These are phyloP conservation scores for Drosophila obscura DNA, from an alignment of 1,140 invertebrate species.

Conservation along the genomic window DNA sequence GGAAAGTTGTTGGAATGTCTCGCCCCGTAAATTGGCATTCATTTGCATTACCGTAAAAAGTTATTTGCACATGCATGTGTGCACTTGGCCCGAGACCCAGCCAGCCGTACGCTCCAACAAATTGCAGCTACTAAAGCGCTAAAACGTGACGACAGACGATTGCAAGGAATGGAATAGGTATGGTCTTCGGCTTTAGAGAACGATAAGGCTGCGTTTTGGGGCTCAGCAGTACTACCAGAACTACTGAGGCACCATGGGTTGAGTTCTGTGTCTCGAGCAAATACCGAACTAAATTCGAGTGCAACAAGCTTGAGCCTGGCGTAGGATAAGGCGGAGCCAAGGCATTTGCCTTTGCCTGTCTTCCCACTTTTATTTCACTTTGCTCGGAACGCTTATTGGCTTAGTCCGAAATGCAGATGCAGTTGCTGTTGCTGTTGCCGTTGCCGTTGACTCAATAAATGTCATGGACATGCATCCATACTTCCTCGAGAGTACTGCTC, in stretches of 20 bases:
- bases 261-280: constrained; percentile 15
- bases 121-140: constrained; percentile 77
- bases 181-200: no score
- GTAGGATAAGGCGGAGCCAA: constrained; percentile 36
- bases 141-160: constrained; percentile 74
- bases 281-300: constrained; percentile 56
- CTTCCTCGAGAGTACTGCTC: constrained; percentile 1
- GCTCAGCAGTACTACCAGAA: not conserved
- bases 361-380: constrained; percentile 52
- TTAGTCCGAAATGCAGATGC: constrained; percentile 69
- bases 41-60: constrained; percentile 80
- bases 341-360: constrained; percentile 31
- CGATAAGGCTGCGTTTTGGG: constrained; percentile 10
- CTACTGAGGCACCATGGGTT: constrained; percentile 13
- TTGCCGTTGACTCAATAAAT: constrained; percentile 71
- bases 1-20: constrained; percentile 17
- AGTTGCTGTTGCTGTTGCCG: not conserved
- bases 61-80: constrained; percentile 78
- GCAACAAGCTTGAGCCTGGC: constrained; percentile 50
- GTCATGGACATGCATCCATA: constrained; percentile 48
- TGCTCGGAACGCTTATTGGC: constrained; percentile 75
- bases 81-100: constrained; percentile 51
- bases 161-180: no score
- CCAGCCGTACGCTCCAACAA: constrained; percentile 61
- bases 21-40: constrained; percentile 76